Conservation (phyloP, 2,888 invertebrate species). For the Pseudococcus jackbeardsleyi region DNA sequence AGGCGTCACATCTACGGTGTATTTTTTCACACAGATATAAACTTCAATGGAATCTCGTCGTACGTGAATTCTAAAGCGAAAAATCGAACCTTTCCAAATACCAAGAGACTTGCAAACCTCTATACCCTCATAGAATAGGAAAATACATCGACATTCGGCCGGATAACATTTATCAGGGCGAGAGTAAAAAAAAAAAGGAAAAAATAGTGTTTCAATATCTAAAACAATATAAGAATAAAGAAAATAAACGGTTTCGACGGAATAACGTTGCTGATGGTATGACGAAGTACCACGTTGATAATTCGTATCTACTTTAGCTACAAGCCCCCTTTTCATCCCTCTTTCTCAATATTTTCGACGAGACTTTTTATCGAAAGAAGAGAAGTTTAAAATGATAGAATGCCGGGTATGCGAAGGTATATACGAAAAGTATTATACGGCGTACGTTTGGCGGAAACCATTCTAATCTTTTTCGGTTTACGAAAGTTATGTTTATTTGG, state of each 20-base stretch:
- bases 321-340: not conserved
- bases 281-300: constrained; percentile 6
- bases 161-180: not conserved
- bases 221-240: constrained; percentile 44
- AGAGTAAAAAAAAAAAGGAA: not conserved
- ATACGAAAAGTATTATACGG: not conserved
- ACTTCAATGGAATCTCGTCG: not conserved
- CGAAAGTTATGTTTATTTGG: constrained; percentile 27
- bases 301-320: not conserved
- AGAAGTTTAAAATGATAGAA: constrained; percentile 8
- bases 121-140: not conserved
- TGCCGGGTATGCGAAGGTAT: not conserved
- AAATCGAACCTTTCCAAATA: not conserved
- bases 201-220: constrained; percentile 26
- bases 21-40: not conserved
- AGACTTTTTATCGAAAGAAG: constrained; percentile 8
- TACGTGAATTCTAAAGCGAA: not conserved
- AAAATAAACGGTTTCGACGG: not conserved
- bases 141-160: not conserved
- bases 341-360: not conserved
- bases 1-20: not conserved
- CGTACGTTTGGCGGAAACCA: not conserved
- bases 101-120: not conserved
- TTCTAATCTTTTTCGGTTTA: constrained; percentile 16
- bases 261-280: not conserved